These are phyloP conservation scores for Podarcis lilfordi DNA, from an alignment of 2,797 vertebrate species.

Conservation along the genomic window DNA sequence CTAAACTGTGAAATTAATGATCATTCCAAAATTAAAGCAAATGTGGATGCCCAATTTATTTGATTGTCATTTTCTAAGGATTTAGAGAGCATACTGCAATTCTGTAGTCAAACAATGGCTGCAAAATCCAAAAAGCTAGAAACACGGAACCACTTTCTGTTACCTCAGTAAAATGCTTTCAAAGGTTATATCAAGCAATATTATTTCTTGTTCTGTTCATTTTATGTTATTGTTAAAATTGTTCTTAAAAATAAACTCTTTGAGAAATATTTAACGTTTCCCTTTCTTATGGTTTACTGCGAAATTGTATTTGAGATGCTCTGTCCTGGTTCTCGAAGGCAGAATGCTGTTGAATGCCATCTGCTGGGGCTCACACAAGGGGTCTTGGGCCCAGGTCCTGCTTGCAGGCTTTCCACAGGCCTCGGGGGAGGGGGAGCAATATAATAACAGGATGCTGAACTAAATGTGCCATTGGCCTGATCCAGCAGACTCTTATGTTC, in stretches of 20 bases:
- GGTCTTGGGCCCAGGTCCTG: too few relatives aligned
- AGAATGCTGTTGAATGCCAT: too few relatives aligned
- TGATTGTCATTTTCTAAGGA: background rate
- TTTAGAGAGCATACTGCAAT: background rate
- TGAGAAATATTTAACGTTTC: conserved; percentile 20
- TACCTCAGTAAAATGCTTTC: conserved; percentile 12
- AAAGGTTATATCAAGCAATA: conserved; percentile 36
- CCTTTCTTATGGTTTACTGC: conserved; percentile 27
- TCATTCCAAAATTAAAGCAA: background rate
- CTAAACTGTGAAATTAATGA: background rate
- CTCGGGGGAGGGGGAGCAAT: too few relatives aligned
- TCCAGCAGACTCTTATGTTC: too few relatives aligned
- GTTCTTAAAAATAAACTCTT: conserved; percentile 58
- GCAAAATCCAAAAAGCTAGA: background rate
- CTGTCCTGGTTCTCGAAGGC: too few relatives aligned
- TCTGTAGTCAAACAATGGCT: background rate
- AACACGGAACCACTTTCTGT: background rate
- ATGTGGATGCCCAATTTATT: background rate
- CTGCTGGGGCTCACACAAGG: too few relatives aligned
- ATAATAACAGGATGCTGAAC: too few relatives aligned
- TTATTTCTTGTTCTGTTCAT: conserved; percentile 31
- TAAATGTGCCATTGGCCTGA: too few relatives aligned
- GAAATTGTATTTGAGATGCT: background rate
- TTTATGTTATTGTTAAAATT: conserved; percentile 34
- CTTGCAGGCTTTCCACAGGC: too few relatives aligned